These are phyloP conservation scores for Plagodis pulveraria DNA, from an alignment of 2,888 invertebrate genomes.

Conservation along the genomic window DNA sequence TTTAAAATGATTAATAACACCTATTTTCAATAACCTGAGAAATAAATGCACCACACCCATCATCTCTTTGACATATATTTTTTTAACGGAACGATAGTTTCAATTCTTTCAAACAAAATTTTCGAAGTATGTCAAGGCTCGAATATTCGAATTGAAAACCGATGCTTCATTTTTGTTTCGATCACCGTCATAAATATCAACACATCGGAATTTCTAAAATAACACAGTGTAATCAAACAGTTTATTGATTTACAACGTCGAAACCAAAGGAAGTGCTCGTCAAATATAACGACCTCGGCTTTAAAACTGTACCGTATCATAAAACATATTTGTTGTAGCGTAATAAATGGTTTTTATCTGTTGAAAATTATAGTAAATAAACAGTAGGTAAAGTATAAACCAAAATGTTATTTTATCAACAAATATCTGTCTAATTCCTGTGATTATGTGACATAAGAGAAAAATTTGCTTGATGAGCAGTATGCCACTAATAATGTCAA, in stretches of 20 bases:
- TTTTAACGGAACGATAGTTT: no score
- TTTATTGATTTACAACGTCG: conserved; percentile 36
- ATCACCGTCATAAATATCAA: conserved; percentile 22
- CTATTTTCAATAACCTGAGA: no score
- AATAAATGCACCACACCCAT: no score
- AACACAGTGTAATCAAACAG: conserved; percentile 32
- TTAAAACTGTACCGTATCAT: conserved; percentile 35
- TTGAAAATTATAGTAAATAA: conserved; percentile 47
- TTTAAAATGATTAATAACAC: no score
- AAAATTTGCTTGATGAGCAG: no score
- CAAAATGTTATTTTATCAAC: no score
- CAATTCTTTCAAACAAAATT: no score
- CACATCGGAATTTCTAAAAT: conserved; percentile 30
- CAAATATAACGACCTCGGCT: conserved; percentile 36
- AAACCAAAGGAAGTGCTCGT: conserved; percentile 40
- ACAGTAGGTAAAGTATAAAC: neutral
- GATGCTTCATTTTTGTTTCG: conserved; percentile 20
- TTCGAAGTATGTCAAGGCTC: conserved; percentile 16
- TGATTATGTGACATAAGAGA: no score
- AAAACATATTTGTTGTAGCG: conserved; percentile 37
- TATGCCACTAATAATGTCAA: no score
- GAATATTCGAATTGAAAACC: conserved; percentile 4
- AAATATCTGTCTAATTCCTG: no score
- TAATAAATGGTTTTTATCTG: conserved; percentile 56
- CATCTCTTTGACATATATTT: no score